Evolutionary conservation across 2,113 vertebrate species (phyloP), one percentile per base, ranked within the genome.

Genomic region (Amblyopsis rosae): DNA sequence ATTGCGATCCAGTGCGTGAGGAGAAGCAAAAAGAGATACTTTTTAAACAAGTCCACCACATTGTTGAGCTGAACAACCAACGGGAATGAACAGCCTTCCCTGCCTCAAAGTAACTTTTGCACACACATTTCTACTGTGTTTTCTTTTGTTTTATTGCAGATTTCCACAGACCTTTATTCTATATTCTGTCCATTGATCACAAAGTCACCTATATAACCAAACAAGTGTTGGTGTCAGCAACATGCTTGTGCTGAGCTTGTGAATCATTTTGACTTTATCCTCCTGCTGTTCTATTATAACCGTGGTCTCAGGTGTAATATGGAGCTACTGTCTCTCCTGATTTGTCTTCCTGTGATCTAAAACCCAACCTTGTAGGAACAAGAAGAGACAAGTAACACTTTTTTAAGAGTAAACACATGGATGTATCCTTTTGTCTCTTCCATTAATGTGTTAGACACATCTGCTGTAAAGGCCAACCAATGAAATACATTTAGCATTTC

Each of bases 31-130:
- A 41, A 41, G 35, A 41, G 35, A 41, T 8, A 8, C 35, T 41
- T 41, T 26, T 41, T 41, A 5, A 8, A 41, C 35, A 41, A 41
- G 35, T 8, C 35, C 35, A 41, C 5, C 35, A 6, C 35, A 41
- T 41, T 41, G 35, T 41, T 41, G 35, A 19, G 16, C 54, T n/a
- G 9, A 19, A 56, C 54, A 56, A 19, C 12, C 8, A 19, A 57
- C 55, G 16, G 55, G 17, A 5, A 12, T 1, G 10, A 17, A 10
- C 32, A 26, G 71, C 77, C 65, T 83, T n/a, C 45, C 60, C 75
- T 60, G 77, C 78, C 74, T 86, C 76, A 65, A 55, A 16, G 69
- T 70, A 61, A 70, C 68, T 61, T 88, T 87, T 90, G 88, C 88
- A 87, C 85, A 86, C 67, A 72, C 72, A 66, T 77, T n/a, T 56